phyloP scores from a whole-genome alignment of 2,797 vertebrate species.

The Australoheros facetus region DNA sequence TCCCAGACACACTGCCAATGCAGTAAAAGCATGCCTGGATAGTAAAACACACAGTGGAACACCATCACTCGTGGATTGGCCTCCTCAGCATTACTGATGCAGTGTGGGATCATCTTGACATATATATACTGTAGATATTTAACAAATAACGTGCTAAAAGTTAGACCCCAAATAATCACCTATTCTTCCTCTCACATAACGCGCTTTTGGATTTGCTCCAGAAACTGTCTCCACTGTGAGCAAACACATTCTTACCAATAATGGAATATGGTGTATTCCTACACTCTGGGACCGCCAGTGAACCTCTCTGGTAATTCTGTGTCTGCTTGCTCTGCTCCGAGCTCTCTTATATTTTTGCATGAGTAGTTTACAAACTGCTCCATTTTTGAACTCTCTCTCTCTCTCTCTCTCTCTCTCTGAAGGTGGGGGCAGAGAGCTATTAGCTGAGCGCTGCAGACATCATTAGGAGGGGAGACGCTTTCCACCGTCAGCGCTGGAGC shows the following conservation, averaged over 20 bases:
- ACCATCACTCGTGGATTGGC: background rate
- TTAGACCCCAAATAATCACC: too few relatives aligned
- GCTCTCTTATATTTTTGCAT: conserved; percentile 74
- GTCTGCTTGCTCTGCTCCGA: conserved; percentile 67
- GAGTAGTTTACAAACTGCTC: conserved; percentile 92
- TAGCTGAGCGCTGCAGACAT: conserved; percentile 91
- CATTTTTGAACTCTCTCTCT: conserved; percentile 67
- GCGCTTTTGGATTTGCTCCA: background rate
- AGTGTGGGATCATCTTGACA: background rate
- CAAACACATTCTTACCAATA: conserved; percentile 6
- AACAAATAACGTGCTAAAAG: too few relatives aligned
- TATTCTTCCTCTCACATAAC: background rate
- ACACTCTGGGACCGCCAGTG: conserved; percentile 39
- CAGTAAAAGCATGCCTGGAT: background rate
- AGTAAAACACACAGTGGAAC: background rate
- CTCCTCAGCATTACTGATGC: background rate
- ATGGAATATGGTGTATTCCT: conserved; percentile 19
- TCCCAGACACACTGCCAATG: background rate
- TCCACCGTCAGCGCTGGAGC: conserved; percentile 89
- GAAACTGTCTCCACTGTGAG: background rate
- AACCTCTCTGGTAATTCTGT: conserved; percentile 74
- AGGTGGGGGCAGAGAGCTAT: conserved; percentile 79
- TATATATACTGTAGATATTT: too few relatives aligned
- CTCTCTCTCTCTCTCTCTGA: conserved; percentile 40
- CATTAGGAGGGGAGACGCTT: conserved; percentile 91